Base-by-base conservation (phyloP, 2,888 invertebrate species). In the Pachymerium ferrugineum region DNA sequence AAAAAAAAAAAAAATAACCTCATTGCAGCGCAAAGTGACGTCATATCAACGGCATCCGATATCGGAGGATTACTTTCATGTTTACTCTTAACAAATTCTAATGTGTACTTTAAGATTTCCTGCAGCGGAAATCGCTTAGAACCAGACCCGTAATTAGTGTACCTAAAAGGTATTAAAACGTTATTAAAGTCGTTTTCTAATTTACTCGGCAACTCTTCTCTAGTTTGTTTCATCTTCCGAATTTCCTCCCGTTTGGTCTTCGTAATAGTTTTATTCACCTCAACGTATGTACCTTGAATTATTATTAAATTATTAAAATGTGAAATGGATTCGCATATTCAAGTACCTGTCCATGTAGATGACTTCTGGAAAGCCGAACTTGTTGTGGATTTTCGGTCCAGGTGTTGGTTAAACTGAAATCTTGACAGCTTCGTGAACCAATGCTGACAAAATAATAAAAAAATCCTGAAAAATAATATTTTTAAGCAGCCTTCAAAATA, bases 281-380 rank as follows among this genome's bases (percentile, higher is more conserved):
- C 82, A 81, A 84, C 80, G n/a, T n/a, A n/a, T n/a, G 78, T 84
- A 83, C 77, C 83, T 83, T 77, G 16, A 77, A n/a, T n/a, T n/a
- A 76, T 3, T 3, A 67, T 16, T 16, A 16, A 67, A 19, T 16
- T 14, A 67, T 29, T 8, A 67, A 67, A 67, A 12, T 3, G 14
- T 19, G 4, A 4, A 19, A 28, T 10, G 3, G n/a, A n/a, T n/a
- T n/a, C n/a, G n/a, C n/a, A n/a, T n/a, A n/a, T n/a, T n/a, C n/a
- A n/a, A n/a, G n/a, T 77, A 83, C 81, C 84, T 81, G 77, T 84
- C 84, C 81, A 84, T 81, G 77, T 81, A 84, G 54, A 84, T 80
- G 42, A 81, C 78, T 76, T 82, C 80, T 35, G 84, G 84, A 78
- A 84, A 84, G 70, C 81, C 81, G 75, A 84, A 80, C 78, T 82